Evolutionary conservation across 2,113 vertebrate species (phyloP), one percentile per base, ranked within the genome.

Genomic region (Amazona guildingii): DNA sequence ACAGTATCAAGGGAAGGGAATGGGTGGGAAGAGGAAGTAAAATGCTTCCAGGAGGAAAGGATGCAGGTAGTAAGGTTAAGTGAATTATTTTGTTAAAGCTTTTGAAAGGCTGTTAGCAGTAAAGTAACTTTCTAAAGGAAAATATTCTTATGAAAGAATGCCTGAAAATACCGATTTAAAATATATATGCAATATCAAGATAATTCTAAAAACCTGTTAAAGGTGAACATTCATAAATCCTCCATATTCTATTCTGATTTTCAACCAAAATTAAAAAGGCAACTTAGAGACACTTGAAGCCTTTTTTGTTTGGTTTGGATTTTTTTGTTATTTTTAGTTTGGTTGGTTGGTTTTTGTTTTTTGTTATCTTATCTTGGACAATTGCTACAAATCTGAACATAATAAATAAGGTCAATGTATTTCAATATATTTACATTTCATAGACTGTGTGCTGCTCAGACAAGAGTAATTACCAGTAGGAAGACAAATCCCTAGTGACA

Each of bases 291-390:
- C 6, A 51, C 21, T 19, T 39, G 64, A 82, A 76, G 11, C 31
- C 19, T 49, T 11, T 3, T 13, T 43, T 55, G 9, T 24, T 61
- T 24, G n/a, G 28, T 29, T 29, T 54, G 28, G 16, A 9, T 4
- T 31, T 55, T 3, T 3, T 15, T 43, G 54, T 57, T 33, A 1
- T 20, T 1, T 18, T 49, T 68, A 2, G 8, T 2, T 12, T 49
- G 41, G 23, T 2, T 15, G 23, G 62, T 55, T 13, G 1, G 11
- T 3, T 18, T 43, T 68, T 3, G 7, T 18, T 54, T 74, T 75
- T 69, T 44, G 10, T 67, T 51, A 80, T 13, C 20, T 78, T 75
- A 39, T 31, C 29, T 62, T 51, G 27, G 28, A 55, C 23, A 70
- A 46, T 48, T 39, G 9, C 10, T 54, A 31, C 25, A 74, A 62